These are phyloP conservation scores for Pseudois nayaur DNA, from an alignment of 2,113 vertebrate genomes.

Conservation along the genomic window DNA sequence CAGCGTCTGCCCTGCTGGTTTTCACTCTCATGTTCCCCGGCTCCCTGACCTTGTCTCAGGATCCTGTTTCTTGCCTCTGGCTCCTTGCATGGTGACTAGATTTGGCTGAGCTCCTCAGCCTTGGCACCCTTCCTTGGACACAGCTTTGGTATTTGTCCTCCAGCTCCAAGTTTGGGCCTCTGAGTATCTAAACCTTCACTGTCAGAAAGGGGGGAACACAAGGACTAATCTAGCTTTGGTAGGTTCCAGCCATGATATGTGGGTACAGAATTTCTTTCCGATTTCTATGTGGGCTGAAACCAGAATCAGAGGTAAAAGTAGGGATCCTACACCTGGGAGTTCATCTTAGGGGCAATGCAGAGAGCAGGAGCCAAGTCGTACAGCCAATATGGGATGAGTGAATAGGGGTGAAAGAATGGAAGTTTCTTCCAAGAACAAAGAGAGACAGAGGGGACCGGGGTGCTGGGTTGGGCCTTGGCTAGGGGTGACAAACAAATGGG, in stretches of 20 bases:
- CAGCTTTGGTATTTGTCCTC: constrained; percentile 47
- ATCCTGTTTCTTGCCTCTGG: constrained; percentile 50
- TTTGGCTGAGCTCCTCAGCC: constrained; percentile 18
- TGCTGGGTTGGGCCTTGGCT: neutral
- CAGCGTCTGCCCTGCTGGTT: neutral
- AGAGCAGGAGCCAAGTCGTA: neutral
- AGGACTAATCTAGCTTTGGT: neutral
- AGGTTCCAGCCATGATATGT: neutral
- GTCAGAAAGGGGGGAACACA: neutral
- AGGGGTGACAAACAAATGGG: neutral
- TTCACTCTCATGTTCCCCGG: constrained; percentile 12
- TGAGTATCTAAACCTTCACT: neutral
- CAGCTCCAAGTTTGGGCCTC: neutral
- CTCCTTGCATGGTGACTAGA: constrained; percentile 10
- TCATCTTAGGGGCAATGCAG: neutral
- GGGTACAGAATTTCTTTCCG: neutral
- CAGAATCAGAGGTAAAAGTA: constrained; percentile 17
- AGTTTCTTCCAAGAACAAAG: constrained; percentile 29
- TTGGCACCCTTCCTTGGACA: constrained; percentile 33
- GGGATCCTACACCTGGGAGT: neutral
- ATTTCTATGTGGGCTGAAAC: neutral
- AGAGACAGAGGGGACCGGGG: neutral
- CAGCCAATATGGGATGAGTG: neutral
- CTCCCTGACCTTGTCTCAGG: constrained; percentile 46
- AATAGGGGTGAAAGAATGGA: neutral